A percentile compares a stretch with the other conserved stretches of the same genome.
These are phyloP conservation scores for Mesocentrotus franciscanus DNA, from an alignment of 53 echinoderm and acorn worm genomes.

Conservation along the genomic window DNA sequence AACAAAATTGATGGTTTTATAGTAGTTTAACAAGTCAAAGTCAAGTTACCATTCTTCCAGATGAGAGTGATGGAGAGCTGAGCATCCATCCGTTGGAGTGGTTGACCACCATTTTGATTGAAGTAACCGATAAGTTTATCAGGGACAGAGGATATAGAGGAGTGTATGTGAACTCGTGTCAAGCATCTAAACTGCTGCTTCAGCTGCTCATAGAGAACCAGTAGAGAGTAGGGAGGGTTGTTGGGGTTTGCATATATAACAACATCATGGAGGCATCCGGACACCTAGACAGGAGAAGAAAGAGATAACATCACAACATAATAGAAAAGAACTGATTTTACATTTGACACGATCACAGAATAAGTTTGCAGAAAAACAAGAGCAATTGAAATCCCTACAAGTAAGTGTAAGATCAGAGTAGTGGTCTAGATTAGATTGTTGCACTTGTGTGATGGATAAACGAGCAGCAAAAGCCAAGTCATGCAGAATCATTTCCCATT, in stretches of 20 bases:
- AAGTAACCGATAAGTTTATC: conserved; percentile 74
- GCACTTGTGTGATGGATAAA: too few relatives aligned
- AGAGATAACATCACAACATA: background rate
- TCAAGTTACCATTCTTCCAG: conserved; percentile 95
- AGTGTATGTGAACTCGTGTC: conserved; percentile 83
- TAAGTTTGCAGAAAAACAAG: too few relatives aligned
- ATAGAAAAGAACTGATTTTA: background rate
- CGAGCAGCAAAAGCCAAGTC: too few relatives aligned
- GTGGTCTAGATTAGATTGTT: too few relatives aligned
- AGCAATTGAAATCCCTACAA: too few relatives aligned
- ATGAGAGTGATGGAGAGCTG: conserved; percentile 87
- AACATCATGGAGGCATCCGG: conserved; percentile 81
- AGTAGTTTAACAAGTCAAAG: background rate
- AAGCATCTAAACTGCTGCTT: conserved; percentile 74
- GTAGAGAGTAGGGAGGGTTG: conserved; percentile 81
- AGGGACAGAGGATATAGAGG: conserved; percentile 79
- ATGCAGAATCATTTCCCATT: too few relatives aligned
- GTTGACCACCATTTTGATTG: conserved; percentile 72
- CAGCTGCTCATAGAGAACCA: conserved; percentile 84
- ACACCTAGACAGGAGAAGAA: conserved; percentile 54
- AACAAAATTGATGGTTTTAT: background rate
- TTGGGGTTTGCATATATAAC: conserved; percentile 92
- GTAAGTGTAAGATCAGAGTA: too few relatives aligned
- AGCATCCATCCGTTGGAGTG: conserved; percentile 68
- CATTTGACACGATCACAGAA: too few relatives aligned